phyloP scores from a whole-genome alignment of 2,113 vertebrate genomes.

The Sakesphorus luctuosus region DNA sequence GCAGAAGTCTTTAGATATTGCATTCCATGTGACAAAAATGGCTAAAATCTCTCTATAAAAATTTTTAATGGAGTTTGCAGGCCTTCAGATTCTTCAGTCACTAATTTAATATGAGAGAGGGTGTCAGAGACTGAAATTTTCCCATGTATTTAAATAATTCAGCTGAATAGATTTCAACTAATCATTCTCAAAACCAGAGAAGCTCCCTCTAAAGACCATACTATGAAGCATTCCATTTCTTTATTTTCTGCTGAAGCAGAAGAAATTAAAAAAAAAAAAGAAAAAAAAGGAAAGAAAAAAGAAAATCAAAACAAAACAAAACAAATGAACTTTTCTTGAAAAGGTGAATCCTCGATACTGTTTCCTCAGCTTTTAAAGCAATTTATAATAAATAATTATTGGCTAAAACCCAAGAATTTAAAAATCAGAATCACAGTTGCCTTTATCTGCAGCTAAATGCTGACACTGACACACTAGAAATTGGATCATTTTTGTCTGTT shows the following conservation, averaged over 20 bases:
- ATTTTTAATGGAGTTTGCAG: neutral
- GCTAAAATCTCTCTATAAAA: neutral
- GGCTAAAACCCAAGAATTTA: neutral
- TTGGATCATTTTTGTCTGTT: rapidly evolving
- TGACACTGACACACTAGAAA: neutral
- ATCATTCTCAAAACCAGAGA: neutral
- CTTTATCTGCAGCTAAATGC: neutral
- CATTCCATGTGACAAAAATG: neutral
- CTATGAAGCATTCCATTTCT: neutral
- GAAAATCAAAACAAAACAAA: neutral
- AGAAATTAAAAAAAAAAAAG: neutral
- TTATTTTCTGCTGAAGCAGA: neutral
- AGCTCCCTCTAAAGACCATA: neutral
- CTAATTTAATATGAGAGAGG: neutral
- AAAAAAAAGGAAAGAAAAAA: neutral
- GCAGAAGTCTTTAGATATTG: neutral
- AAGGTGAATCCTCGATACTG: neutral
- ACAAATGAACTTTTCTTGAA: neutral
- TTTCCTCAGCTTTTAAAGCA: neutral
- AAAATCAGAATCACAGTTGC: neutral
- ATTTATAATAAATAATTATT: neutral
- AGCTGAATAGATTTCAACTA: neutral
- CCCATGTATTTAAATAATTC: neutral
- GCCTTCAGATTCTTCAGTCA: neutral
- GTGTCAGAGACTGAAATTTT: neutral